These are phyloP conservation scores for Indri indri DNA, from an alignment of 2,113 vertebrate genomes.

Conservation along the genomic window DNA sequence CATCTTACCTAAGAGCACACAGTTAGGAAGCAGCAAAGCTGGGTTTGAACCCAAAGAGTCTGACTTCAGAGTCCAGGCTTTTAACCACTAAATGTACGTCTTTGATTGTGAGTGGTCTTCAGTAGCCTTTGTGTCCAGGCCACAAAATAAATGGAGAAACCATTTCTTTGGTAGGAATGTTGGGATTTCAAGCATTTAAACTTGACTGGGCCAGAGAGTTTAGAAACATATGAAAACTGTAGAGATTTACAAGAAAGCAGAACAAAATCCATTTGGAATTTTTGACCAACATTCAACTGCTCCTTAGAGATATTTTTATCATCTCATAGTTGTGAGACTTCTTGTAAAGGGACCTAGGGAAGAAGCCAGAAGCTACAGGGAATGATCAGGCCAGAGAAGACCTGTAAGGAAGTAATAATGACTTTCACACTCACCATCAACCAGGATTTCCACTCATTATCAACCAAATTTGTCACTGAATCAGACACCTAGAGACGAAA, in stretches of 20 bases:
- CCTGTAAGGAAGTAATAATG: constrained; percentile 52
- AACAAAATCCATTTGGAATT: constrained; percentile 64
- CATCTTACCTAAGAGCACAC: background rate
- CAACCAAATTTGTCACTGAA: constrained; percentile 32
- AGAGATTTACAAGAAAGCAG: constrained; percentile 63
- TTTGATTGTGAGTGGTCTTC: constrained; percentile 26
- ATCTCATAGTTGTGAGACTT: constrained; percentile 43
- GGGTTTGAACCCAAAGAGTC: background rate
- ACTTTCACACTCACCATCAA: constrained; percentile 55
- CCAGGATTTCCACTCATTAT: constrained; percentile 60
- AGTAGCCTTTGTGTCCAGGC: constrained; percentile 4
- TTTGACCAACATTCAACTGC: constrained; percentile 54
- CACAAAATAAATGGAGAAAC: constrained; percentile 57
- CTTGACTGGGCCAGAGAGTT: background rate
- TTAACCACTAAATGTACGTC: background rate
- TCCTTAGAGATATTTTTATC: constrained; percentile 65
- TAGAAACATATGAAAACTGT: constrained; percentile 45
- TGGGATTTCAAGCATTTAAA: constrained; percentile 64
- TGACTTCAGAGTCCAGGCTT: background rate
- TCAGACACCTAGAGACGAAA: constrained; percentile 21
- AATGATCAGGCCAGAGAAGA: background rate
- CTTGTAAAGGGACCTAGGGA: constrained; percentile 64
- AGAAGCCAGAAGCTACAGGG: constrained; percentile 1
- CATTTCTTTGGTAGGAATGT: constrained; percentile 45
- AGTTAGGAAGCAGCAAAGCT: background rate